These are phyloP conservation scores for Thelaira solivaga DNA, from an alignment of 2,888 invertebrate species.

Conservation along the genomic window DNA sequence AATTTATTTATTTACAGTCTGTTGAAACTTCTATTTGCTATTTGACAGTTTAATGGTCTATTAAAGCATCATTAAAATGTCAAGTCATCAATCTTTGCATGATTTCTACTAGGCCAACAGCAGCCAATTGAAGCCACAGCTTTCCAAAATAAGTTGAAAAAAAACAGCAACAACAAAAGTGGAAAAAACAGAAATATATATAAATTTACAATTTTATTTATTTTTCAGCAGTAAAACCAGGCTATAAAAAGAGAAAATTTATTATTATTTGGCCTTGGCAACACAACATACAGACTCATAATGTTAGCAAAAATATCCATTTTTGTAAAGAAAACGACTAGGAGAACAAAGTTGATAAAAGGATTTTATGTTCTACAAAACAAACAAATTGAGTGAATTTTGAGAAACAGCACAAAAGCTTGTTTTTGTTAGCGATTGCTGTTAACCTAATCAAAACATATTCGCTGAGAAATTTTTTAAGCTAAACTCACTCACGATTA, in stretches of 20 bases:
- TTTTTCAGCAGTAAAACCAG: neutral
- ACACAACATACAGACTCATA: constrained; percentile 48
- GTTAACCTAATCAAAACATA: constrained; percentile 73
- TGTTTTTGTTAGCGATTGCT: constrained; percentile 55
- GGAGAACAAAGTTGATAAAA: constrained; percentile 24
- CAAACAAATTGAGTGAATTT: constrained; percentile 35
- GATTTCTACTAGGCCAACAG: constrained; percentile 75
- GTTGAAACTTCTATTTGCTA: neutral
- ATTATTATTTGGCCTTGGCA: constrained; percentile 38
- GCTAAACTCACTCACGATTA: constrained; percentile 67
- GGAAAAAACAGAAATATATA: neutral
- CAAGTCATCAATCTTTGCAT: constrained; percentile 77
- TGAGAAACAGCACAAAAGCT: constrained; percentile 10
- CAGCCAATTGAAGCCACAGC: constrained; percentile 41
- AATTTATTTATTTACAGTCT: neutral
- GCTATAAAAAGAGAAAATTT: neutral
- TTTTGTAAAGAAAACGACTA: constrained; percentile 69
- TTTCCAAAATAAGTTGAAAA: neutral
- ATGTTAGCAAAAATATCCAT: constrained; percentile 74
- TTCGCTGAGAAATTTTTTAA: constrained; percentile 76
- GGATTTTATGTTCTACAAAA: neutral
- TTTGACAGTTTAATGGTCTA: constrained; percentile 63
- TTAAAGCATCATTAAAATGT: constrained; percentile 76
- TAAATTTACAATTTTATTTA: neutral
- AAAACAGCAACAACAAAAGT: neutral